phyloP scores from a whole-genome alignment of 2,113 vertebrate species.

The Bubalus kerabau region DNA sequence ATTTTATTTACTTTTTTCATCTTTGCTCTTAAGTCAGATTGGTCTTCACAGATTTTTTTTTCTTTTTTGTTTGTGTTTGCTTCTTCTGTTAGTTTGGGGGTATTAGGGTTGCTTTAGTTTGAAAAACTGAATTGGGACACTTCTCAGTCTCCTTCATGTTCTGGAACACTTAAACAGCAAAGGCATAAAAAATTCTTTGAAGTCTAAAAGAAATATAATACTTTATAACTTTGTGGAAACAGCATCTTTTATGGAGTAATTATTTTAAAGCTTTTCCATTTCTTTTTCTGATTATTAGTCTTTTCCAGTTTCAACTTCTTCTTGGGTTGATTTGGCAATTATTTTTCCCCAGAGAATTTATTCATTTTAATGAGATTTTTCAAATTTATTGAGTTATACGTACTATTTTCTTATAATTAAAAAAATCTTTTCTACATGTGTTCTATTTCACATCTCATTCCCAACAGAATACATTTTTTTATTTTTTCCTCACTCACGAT shows the following conservation, averaged over 20 bases:
- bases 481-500: background rate
- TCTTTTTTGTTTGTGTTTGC: background rate
- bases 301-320: background rate
- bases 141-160: background rate
- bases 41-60: background rate
- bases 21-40: background rate
- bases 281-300: background rate
- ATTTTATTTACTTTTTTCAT: background rate
- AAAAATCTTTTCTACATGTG: background rate
- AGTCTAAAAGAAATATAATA: background rate
- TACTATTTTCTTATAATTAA: background rate
- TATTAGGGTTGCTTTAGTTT: background rate
- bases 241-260: background rate
- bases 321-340: background rate
- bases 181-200: background rate
- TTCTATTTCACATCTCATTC: background rate
- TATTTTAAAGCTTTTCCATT: background rate
- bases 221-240: background rate
- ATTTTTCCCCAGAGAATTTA: background rate
- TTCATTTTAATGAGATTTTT: conserved; percentile 17
- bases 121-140: background rate
- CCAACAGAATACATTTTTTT: background rate
- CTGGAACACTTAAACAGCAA: background rate
- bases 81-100: background rate
- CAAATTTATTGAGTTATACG: background rate